Percentiles rank a stretch among this genome's conserved stretches.
phyloP scores from a whole-genome alignment of 2,797 vertebrate species.

The Hypotaenidia okinawae region DNA sequence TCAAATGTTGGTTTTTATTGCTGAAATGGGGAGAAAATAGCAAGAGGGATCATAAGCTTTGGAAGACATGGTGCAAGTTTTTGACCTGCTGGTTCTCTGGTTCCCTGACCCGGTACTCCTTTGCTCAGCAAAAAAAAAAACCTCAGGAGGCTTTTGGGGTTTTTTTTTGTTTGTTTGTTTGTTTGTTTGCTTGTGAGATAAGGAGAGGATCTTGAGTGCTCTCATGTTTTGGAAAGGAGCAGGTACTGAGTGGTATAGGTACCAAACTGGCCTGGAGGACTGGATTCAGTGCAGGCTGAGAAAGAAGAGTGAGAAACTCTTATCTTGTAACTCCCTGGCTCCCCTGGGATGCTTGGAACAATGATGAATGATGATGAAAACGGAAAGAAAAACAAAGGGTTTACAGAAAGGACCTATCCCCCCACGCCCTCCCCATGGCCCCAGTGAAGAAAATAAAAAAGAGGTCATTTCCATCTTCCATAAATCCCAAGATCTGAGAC shows the following conservation, averaged over 20 bases:
- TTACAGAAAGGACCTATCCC: neutral
- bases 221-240: neutral
- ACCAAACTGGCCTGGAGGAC: neutral
- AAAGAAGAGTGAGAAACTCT: neutral
- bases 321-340: neutral
- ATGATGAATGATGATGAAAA: neutral
- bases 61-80: neutral
- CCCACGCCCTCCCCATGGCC: fast-evolving
- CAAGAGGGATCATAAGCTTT: neutral
- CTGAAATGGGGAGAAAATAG: neutral
- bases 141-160: too few species aligned
- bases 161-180: neutral
- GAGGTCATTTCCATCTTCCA: neutral
- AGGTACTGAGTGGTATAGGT: neutral
- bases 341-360: neutral
- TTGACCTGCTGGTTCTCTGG: neutral
- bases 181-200: neutral
- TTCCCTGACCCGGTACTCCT: neutral
- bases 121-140: neutral
- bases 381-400: neutral
- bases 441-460: neutral
- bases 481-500: neutral
- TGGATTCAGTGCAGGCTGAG: neutral
- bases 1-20: neutral
- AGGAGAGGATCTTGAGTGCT: neutral